Evolutionary conservation across 2,113 vertebrate species (phyloP), one percentile per base, ranked within the genome.

Genomic region (Corydoras maculifer): DNA sequence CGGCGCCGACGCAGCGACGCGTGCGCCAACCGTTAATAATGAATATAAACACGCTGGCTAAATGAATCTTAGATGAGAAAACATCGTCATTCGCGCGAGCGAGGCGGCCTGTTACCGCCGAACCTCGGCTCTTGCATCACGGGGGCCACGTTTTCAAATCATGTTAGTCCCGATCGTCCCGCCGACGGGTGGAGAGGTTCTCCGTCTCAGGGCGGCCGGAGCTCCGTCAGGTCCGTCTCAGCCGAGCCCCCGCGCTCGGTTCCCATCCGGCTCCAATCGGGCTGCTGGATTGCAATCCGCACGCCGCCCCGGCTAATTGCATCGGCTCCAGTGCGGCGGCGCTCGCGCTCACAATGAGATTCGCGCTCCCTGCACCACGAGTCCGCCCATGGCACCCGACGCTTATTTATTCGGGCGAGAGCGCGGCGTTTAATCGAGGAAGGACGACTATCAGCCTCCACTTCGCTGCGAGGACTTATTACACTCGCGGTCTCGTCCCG

Each of bases 351-450:
- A 31, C 64, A 63, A 60, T 66, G 63, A 73, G 62, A 31, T 13
- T 49, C 31, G 48, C 35, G 55, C 30, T 65, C 32, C 14, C 18
- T 25, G 62, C 11, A 2, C 53, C 53, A 53, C 67, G 35, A 43
- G 35, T 43, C 35, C 4, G 49, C 58, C 64, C 35, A 25, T 54
- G 57, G 43, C 50, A 43, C 18, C 43, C 2, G 63, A 61, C 48
- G n/a, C 65, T 68, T 58, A 67, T 74, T 68, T 74, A 68, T 68
- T 62, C 25, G 57, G 35, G 35, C 7, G 48, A 73, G 64, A 67
- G 51, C 58, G 61, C n/a, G 57, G 63, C 4, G 35, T 59, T 73
- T 67, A 73, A 73, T 66, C 66, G 63, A 73, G 15, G 43, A 8
- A 43, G 35, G 35, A 43, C 35, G 35, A 43, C 35, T 8, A 43